Conservation (phyloP, 2,113 vertebrate genomes). For the Pygoscelis antarcticus region DNA sequence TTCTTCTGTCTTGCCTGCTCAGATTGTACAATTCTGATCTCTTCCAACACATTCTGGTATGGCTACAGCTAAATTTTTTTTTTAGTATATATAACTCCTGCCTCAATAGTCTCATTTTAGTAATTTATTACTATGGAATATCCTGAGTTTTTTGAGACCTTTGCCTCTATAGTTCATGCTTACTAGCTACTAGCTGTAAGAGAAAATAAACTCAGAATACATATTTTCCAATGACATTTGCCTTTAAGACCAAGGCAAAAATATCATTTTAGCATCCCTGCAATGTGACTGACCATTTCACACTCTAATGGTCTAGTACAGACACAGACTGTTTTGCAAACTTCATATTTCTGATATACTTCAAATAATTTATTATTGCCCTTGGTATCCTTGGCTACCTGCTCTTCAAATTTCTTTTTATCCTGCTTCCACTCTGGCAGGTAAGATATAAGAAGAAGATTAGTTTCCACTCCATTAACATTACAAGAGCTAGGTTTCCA, state of each 20-base stretch:
- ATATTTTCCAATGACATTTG: background rate
- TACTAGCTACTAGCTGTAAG: background rate
- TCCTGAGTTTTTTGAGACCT: background rate
- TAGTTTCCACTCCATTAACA: constrained; percentile 5
- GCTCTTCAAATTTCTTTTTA: constrained; percentile 24
- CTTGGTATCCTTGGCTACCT: background rate
- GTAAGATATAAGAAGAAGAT: background rate
- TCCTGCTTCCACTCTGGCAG: background rate
- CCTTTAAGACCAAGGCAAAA: background rate
- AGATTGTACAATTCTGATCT: background rate
- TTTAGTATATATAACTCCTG: background rate
- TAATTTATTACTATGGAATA: background rate
- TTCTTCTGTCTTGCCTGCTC: background rate
- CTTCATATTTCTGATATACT: background rate
- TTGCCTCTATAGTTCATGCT: background rate
- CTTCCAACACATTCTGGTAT: background rate
- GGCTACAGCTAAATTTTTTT: background rate
- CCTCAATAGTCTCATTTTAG: background rate
- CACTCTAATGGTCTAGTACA: background rate
- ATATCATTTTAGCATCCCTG: background rate
- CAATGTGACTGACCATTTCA: background rate
- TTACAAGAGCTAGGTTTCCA: background rate
- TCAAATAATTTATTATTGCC: background rate
- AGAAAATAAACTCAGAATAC: background rate
- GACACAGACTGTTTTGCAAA: background rate